Evolutionary conservation across 23 tunicate species (phyloP).

Genomic region (Diplosoma virens): DNA sequence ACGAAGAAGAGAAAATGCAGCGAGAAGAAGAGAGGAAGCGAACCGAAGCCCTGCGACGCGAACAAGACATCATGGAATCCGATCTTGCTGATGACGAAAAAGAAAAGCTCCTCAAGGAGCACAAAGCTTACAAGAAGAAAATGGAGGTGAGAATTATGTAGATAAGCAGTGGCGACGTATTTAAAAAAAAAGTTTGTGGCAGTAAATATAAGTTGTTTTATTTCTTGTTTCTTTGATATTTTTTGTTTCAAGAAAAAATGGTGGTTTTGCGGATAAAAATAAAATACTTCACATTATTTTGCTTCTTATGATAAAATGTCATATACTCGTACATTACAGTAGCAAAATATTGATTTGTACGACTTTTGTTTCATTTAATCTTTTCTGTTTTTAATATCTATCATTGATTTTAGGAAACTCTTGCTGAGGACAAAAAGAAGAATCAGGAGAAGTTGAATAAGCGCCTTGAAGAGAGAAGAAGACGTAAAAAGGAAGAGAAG

Average conservation of each 20-base stretch:
- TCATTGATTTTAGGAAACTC: constrained; percentile 27
- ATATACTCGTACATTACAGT: too few relatives aligned
- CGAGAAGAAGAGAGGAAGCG: constrained; percentile 12
- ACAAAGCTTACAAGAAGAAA: constrained; percentile 39
- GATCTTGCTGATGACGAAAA: constrained; percentile 66
- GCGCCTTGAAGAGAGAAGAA: constrained; percentile 57
- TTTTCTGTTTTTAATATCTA: too few relatives aligned
- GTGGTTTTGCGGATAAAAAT: too few relatives aligned
- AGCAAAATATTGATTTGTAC: too few relatives aligned
- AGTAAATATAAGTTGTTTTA: background rate
- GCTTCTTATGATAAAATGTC: too few relatives aligned
- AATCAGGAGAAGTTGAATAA: constrained; percentile 42
- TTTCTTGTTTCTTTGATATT: too few relatives aligned
- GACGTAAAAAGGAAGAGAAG: constrained; percentile 41
- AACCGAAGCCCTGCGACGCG: constrained; percentile 31
- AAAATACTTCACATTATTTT: too few relatives aligned
- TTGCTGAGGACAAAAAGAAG: constrained; percentile 46
- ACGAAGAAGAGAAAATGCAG: constrained; percentile 32
- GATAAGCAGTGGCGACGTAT: background rate
- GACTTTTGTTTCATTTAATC: too few relatives aligned
- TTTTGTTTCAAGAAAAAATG: too few relatives aligned
- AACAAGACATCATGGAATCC: constrained; percentile 48
- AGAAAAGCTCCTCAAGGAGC: constrained; percentile 68
- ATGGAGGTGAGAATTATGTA: constrained; percentile 44
- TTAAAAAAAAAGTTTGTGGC: background rate